Base-by-base conservation (phyloP, 2,113 vertebrate species). In the Ceyx cyanopectus region DNA sequence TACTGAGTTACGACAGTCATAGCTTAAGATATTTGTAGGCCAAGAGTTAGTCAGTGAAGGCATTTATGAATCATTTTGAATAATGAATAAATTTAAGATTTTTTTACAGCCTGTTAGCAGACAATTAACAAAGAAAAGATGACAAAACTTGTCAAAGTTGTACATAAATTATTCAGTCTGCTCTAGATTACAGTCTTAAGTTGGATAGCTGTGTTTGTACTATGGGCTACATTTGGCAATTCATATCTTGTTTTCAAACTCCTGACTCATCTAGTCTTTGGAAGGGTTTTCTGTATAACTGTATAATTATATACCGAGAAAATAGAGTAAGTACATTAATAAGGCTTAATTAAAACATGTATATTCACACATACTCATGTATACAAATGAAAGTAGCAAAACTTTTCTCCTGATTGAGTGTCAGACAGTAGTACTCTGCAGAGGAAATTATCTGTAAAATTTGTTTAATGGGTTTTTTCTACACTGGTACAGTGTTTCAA, bases 1-100 rank as follows among this genome's bases (percentile, higher is more conserved):
- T 89, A 85, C 56, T 89, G 88, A 30, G 53, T 95, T 95, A 70
- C 77, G 56, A 77, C 81, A 88, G 82, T 67, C 67, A 30, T 61
- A 92, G 75, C 81, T 94, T 88, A 90, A 95, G 90, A 88, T 92
- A 92, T 80, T 96, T 95, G 91, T 79, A 90, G 88, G 69, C 62
- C 1, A 29, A 68, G 70, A 88, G 58, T 92, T 94, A 86, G 78
- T 87, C 89, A 81, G 61, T 50, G 69, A 94, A 96, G 69, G 65
- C 40, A 9, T 45, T 89, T 87, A 81, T 91, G 93, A 96, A 95
- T 96, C 56, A 92, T 79, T 93, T 34, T 91, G 86, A 95, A 92
- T 96, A 95, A 92, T 94, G 76, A 95, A 94, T 91, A 95, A 27
- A 92, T 88, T 73, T 92, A n/a, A 62, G 56, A 32, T 76, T 79